These are phyloP conservation scores for Drosophila bocki DNA, from an alignment of 1,140 invertebrate genomes.

Conservation along the genomic window DNA sequence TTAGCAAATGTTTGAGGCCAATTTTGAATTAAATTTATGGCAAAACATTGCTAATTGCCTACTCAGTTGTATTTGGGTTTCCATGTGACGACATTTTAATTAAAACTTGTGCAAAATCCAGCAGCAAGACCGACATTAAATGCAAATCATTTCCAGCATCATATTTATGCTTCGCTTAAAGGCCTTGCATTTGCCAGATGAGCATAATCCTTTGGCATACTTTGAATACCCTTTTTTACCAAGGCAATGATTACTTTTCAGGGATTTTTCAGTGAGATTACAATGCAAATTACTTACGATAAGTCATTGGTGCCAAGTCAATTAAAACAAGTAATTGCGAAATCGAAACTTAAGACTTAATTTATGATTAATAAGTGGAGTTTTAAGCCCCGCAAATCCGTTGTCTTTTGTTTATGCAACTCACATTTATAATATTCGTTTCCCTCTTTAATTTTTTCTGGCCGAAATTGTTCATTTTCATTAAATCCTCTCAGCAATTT, in stretches of 20 bases:
- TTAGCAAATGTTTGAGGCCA: conserved; percentile 63
- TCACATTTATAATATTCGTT: conserved; percentile 25
- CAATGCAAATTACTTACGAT: conserved; percentile 4
- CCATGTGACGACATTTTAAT: conserved; percentile 78
- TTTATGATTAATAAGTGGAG: conserved; percentile 13
- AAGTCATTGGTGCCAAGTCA: not conserved
- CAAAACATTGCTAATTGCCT: conserved; percentile 75
- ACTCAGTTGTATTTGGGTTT: conserved; percentile 45
- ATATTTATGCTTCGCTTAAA: conserved; percentile 41
- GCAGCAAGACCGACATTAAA: conserved; percentile 28
- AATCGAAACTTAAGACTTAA: conserved; percentile 12
- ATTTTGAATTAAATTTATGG: conserved; percentile 69
- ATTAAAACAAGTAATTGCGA: conserved; percentile 15
- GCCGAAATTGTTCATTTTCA: conserved; percentile 28
- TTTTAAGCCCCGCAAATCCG: not conserved
- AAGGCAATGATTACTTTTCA: not conserved
- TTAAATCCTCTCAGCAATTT: conserved; percentile 59
- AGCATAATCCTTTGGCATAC: conserved; percentile 11
- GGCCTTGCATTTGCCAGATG: conserved; percentile 26
- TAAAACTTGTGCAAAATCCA: conserved; percentile 65
- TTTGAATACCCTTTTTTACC: not conserved
- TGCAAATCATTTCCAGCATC: conserved; percentile 47
- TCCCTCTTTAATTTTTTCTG: not conserved
- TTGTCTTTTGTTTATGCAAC: conserved; percentile 21
- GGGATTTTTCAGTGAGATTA: not conserved